A percentile compares a stretch with the other conserved stretches of the same genome.
phyloP scores from a whole-genome alignment of 2,888 invertebrate species.

The Mamestra brassicae region DNA sequence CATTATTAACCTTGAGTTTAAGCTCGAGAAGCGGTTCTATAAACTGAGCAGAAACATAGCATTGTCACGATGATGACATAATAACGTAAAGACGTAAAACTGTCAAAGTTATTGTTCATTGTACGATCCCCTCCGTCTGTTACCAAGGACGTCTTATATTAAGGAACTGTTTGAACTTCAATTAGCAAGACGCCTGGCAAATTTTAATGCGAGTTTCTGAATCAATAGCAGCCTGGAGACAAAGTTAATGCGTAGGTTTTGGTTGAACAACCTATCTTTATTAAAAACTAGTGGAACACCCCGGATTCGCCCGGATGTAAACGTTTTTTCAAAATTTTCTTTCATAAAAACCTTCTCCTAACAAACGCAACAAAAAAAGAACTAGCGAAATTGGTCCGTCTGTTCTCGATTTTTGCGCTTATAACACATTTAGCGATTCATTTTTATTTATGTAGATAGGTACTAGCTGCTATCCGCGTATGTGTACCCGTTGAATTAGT shows the following conservation, averaged over 20 bases:
- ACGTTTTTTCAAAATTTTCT: no score
- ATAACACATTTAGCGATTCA: no score
- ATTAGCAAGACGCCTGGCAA: conserved; percentile 37
- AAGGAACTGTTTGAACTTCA: conserved; percentile 44
- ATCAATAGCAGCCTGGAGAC: conserved; percentile 1
- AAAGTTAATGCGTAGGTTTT: background rate
- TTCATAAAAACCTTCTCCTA: no score
- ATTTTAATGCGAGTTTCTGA: conserved; percentile 19
- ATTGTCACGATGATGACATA: conserved; percentile 22
- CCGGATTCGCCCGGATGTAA: no score
- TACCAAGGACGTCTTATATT: conserved; percentile 26
- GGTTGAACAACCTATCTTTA: background rate
- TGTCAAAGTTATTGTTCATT: conserved; percentile 43
- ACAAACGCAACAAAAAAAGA: no score
- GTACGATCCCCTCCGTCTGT: conserved; percentile 13
- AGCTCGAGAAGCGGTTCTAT: background rate
- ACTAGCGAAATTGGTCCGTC: no score
- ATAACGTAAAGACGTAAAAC: conserved; percentile 40
- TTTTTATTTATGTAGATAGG: no score
- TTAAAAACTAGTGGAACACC: background rate
- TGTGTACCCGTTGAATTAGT: no score
- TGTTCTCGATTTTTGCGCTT: no score
- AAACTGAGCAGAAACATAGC: background rate
- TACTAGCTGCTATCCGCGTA: no score
- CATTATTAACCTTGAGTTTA: background rate